Base-by-base conservation (phyloP, 2,888 invertebrate genomes). In the Rhamnusium bicolor region DNA sequence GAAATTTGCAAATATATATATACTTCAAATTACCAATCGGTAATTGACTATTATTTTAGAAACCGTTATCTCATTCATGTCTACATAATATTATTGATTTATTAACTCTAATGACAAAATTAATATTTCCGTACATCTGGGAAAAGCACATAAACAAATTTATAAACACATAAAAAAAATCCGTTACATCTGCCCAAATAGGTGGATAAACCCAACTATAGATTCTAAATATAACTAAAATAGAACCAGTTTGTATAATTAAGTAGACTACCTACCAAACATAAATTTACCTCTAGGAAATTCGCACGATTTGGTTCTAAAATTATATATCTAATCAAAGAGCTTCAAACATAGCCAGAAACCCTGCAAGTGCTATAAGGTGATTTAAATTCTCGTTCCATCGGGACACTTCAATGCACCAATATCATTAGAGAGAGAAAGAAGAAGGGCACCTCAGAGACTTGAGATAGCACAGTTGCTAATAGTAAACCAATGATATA, bases 341-440 rank as follows among this genome's bases (percentile, higher is more conserved):
- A 53, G 12, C 32, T 10, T 19, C 58, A 58, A 32, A 32, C 58
- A 21, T 19, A 19, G 19, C 7, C 14, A 0, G 46, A 61, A 61
- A 8, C 21, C 61, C 12, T 46, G 21, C 40, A 21, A 46, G 61
- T 40, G 61, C 46, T 21, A 21, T 61, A 19, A n/a, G 16, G 18
- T 61, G 61, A 61, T 61, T 61, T 61, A 61, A 47, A 61, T 61
- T 61, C 61, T 18, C 7, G 46, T 6, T 14, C 61, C 46, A 10
- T 46, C 46, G 61, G 61, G 61, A 61, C 29, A 19, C 51, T 21
- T 19, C 40, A 6, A 47, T 27, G 32, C 16, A 18, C 32, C 46
- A n/a, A 1, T 21, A 46, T 21, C 5, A n/a, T 6, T n/a, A 21
- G n/a, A 46, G 40, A 16, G 19, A 40, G 21, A 46, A 46, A 40